Base-by-base conservation (phyloP, 2,888 invertebrate genomes). In the Exephanes ischioxanthus region DNA sequence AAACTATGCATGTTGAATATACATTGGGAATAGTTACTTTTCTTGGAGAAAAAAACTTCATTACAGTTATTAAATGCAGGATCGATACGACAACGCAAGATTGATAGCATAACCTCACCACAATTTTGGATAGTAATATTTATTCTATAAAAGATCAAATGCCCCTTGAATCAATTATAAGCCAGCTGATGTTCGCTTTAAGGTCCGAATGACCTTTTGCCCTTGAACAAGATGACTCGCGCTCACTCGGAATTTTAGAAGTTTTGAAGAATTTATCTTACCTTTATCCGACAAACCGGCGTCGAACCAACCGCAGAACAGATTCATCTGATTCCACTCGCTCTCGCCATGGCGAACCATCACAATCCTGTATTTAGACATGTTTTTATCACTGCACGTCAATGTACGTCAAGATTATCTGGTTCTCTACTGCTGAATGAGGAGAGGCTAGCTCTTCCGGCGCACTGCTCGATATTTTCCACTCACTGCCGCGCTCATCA, bases 311-410 rank as follows among this genome's bases (percentile, higher is more conserved):
- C 96, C 96, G 86, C 96, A 96, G 89, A 96, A 96, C 19, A 95
- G 91, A 91, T 96, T 96, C 85, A 95, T 94, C 87, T 96, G 94
- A 89, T 96, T 96, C 96, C 96, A 96, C 89, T 96, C 95, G 80
- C 96, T 96, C 90, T 96, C 96, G 61, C 96, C 96, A 90, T 96
- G 96, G 87, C 96, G 95, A 86, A 96, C 95, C 96, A 96, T 96
- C 61, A 96, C 95, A 93, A 95, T 94, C 89, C 93, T 94, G 87
- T 95, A 96, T 90, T 95, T 95, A 5, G 94, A 90, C 94, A 94
- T 94, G 72, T 84, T 89, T 87, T 84, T 77, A 68, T 82, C 63
- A 48, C 66, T 26, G 19, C 11, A 37, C 63, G 55, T 51, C 16
- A 14, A 71, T 55, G 45, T 45, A 68, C 61, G 68, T 83, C 67